Percentiles rank a stretch among this genome's conserved stretches.
Evolutionary conservation across 92 coral and sea anemone species (phyloP).

Genomic region (Paramuricea clavata): DNA sequence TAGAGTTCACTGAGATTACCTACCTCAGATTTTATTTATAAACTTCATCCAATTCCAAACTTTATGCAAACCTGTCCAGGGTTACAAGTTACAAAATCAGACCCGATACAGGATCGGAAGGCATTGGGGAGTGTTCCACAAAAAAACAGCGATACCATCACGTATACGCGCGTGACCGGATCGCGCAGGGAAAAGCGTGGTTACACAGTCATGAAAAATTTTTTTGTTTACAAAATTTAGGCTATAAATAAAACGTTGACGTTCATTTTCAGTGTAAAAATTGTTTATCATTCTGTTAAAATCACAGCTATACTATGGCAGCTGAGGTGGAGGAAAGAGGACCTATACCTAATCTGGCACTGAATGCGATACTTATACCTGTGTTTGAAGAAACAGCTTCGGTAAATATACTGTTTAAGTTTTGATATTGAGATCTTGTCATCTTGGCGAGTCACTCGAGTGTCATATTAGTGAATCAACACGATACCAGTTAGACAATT

Average conservation of each 20-base stretch:
- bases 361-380: constrained; percentile 84
- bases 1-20: too few species aligned
- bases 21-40: too few species aligned
- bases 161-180: not conserved
- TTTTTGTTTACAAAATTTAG: not conserved
- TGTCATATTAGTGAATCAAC: too few species aligned
- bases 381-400: constrained; percentile 74
- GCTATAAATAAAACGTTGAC: not conserved
- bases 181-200: constrained; percentile 15
- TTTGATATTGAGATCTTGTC: not conserved
- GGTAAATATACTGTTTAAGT: not conserved
- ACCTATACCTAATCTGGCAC: constrained; percentile 91
- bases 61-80: too few species aligned
- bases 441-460: too few species aligned
- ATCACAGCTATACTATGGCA: constrained; percentile 58
- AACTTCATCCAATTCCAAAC: too few species aligned
- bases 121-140: too few species aligned
- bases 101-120: too few species aligned
- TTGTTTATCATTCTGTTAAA: constrained; percentile 1
- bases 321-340: constrained; percentile 83
- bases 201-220: not conserved
- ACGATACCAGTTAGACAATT: too few species aligned
- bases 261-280: not conserved
- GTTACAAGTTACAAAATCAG: too few species aligned
- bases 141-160: too few species aligned